A percentile compares a stretch with the other conserved stretches of the same genome.
These are phyloP conservation scores for Drosophila tristis DNA, from an alignment of 1,140 invertebrate species.

Conservation along the genomic window DNA sequence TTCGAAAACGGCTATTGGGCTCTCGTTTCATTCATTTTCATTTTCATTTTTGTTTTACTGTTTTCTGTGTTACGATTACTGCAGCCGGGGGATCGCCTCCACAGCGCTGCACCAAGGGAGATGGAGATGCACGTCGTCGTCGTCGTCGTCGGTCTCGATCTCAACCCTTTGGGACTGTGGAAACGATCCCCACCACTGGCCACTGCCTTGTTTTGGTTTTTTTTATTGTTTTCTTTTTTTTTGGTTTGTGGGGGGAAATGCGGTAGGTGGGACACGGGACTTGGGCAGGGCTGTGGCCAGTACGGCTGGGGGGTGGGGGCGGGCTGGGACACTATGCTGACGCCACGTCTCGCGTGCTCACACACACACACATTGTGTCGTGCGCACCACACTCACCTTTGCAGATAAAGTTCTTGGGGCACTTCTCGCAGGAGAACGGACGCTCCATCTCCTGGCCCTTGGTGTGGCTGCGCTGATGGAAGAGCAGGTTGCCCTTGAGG, in stretches of 20 bases:
- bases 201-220: too few relatives aligned
- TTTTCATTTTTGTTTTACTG: not conserved
- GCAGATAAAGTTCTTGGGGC: constrained; percentile 98
- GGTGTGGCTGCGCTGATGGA: constrained; percentile 97
- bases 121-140: too few relatives aligned
- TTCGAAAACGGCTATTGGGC: constrained; percentile 42
- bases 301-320: constrained; percentile 4
- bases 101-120: not conserved
- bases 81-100: not conserved
- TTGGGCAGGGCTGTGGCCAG: not conserved
- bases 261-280: not conserved
- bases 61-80: not conserved
- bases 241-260: not conserved
- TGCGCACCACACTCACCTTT: constrained; percentile 88
- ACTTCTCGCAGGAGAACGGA: constrained; percentile 97
- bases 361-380: constrained; percentile 2
- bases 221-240: not conserved
- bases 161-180: too few relatives aligned
- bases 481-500: constrained; percentile 94
- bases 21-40: constrained; percentile 14
- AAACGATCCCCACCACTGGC: too few relatives aligned
- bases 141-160: too few relatives aligned
- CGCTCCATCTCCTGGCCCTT: constrained; percentile 93
- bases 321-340: constrained; percentile 67
- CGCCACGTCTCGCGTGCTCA: constrained; percentile 67